Conservation (phyloP, 2,113 vertebrate species). For the Gallinago media region DNA sequence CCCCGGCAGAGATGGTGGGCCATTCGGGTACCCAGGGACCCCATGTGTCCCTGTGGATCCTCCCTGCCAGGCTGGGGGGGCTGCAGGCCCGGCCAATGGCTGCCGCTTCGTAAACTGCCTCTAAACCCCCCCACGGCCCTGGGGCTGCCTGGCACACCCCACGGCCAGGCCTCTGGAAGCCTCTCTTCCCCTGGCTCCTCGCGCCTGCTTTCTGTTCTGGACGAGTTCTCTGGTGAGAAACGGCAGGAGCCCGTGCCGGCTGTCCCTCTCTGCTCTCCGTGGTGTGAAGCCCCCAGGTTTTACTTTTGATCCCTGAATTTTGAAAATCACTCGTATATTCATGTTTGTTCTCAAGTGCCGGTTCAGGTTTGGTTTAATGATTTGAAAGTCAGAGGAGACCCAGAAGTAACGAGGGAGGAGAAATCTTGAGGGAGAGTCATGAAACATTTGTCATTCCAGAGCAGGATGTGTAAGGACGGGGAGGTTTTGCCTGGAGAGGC, state of each 20-base stretch:
- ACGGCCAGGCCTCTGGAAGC: background rate
- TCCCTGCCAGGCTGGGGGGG: fast-evolving
- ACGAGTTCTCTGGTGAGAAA: background rate
- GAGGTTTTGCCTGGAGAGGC: background rate
- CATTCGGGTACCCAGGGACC: fast-evolving
- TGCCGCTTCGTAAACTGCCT: fast-evolving
- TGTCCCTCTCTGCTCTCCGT: fast-evolving
- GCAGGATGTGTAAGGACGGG: background rate
- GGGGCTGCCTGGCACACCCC: background rate
- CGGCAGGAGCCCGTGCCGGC: fast-evolving
- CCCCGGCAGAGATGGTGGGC: background rate
- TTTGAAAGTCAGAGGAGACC: background rate
- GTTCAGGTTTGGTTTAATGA: background rate
- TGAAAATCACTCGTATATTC: fast-evolving
- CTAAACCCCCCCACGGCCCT: background rate
- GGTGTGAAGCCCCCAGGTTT: background rate
- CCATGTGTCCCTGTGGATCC: fast-evolving
- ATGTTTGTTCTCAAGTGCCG: background rate
- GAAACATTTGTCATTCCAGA: fast-evolving
- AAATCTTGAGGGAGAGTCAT: background rate
- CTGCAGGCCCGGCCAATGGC: fast-evolving
- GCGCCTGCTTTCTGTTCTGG: fast-evolving
- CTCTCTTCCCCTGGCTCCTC: background rate
- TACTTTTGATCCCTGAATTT: background rate
- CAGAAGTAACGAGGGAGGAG: background rate